Evolutionary conservation across 2,113 vertebrate species (phyloP).

Genomic region (Cinclus cinclus): DNA sequence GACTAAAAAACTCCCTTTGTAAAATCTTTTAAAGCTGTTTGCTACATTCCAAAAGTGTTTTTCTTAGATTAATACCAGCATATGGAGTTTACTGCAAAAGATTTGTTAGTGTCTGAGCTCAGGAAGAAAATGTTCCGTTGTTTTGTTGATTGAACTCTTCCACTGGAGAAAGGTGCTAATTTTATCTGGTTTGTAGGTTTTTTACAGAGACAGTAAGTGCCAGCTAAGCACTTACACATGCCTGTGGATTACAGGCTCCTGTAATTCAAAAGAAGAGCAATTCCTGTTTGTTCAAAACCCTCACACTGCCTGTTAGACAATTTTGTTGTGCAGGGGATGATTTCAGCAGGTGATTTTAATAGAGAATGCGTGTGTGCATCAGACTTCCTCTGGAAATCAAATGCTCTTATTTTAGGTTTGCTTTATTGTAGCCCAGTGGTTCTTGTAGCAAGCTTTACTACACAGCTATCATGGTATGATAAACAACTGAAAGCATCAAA

Average conservation of each 20-base stretch:
- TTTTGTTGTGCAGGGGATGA: neutral
- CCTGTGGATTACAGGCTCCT: neutral
- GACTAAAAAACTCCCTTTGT: neutral
- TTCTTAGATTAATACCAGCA: neutral
- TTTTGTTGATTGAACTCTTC: neutral
- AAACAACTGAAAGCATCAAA: neutral
- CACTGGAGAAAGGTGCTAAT: neutral
- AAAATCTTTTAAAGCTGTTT: neutral
- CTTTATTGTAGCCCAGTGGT: neutral
- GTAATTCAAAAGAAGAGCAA: neutral
- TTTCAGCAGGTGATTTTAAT: conserved; percentile 8
- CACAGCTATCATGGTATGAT: neutral
- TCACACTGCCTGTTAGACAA: neutral
- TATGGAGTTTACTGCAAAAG: neutral
- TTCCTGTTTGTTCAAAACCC: neutral
- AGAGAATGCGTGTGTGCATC: neutral
- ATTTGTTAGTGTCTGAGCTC: neutral
- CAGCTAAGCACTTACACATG: neutral
- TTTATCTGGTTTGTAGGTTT: neutral
- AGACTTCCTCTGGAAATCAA: neutral
- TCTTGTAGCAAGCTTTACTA: neutral
- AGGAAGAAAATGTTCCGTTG: neutral
- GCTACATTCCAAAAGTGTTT: neutral
- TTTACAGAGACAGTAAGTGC: neutral
- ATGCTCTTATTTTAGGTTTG: neutral